Percentiles rank a stretch among this genome's conserved stretches.
phyloP scores from a whole-genome alignment of 2,888 invertebrate genomes.

The Schizaphis graminum region DNA sequence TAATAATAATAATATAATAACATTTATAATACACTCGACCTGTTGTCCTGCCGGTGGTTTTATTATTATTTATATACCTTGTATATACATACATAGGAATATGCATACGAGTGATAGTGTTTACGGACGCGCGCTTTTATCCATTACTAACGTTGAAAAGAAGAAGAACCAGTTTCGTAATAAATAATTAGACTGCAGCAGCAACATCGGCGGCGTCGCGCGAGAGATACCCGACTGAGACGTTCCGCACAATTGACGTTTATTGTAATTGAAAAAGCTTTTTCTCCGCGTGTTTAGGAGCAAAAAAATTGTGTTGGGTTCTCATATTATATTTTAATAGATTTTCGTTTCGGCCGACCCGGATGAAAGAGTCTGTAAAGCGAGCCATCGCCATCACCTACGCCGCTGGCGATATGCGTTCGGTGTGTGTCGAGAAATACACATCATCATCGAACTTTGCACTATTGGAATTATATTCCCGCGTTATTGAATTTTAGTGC shows the following conservation, averaged over 20 bases:
- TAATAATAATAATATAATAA: background rate
- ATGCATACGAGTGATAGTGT: background rate
- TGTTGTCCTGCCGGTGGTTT: background rate
- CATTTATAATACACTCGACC: background rate
- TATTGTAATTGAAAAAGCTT: conserved; percentile 64
- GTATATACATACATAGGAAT: background rate
- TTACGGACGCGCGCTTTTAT: conserved; percentile 38
- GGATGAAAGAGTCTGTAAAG: conserved; percentile 2
- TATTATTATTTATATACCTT: background rate
- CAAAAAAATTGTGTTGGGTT: background rate
- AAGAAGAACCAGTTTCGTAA: conserved; percentile 65
- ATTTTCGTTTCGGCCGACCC: conserved; percentile 1
- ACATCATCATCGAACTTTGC: background rate
- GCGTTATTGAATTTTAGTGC: background rate
- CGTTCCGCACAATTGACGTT: conserved; percentile 63
- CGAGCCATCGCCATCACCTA: background rate
- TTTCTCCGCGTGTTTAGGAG: conserved; percentile 21
- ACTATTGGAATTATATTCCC: background rate
- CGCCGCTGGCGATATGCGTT: conserved; percentile 3
- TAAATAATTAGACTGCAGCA: conserved; percentile 62
- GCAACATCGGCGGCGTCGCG: background rate
- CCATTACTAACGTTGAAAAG: conserved; percentile 61
- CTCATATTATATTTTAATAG: conserved; percentile 28
- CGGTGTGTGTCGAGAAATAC: background rate
- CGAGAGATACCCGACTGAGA: conserved; percentile 58